Evolutionary conservation across 2,888 invertebrate genomes (phyloP).

Genomic region (Nematopogon swammerdamellus): DNA sequence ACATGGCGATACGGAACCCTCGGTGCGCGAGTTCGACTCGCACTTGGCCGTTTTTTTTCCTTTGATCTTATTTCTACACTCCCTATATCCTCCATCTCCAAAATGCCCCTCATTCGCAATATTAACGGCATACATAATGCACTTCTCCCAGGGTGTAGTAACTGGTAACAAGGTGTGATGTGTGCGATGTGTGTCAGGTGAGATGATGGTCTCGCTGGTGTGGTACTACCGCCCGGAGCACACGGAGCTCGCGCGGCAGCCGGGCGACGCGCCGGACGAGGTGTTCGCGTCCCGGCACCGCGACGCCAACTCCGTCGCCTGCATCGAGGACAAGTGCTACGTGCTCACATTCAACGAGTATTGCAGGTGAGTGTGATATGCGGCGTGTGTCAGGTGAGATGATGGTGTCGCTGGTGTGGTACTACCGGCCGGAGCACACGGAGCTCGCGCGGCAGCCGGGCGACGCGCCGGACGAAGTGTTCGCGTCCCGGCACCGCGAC

Average conservation of each 20-base stretch:
- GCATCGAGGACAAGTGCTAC: slow-evolving; percentile 97
- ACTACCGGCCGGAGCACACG: slow-evolving; percentile 97
- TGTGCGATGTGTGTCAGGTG: too few relatives aligned
- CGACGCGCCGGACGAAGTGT: slow-evolving; percentile 89
- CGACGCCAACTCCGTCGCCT: slow-evolving; percentile 94
- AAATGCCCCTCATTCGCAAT: too few relatives aligned
- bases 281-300: slow-evolving; percentile 95
- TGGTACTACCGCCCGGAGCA: slow-evolving; percentile 99
- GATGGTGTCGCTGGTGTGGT: slow-evolving; percentile 97
- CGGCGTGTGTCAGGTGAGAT: slow-evolving; percentile 97
- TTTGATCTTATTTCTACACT: too few relatives aligned
- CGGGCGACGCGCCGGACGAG: slow-evolving; percentile 82
- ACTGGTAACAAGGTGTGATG: too few relatives aligned
- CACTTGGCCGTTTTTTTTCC: too few relatives aligned
- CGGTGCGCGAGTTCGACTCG: too few relatives aligned
- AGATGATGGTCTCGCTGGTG: slow-evolving; percentile 95
- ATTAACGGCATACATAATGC: too few relatives aligned
- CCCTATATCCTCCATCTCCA: too few relatives aligned
- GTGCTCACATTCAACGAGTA: slow-evolving; percentile 93
- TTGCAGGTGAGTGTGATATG: slow-evolving; percentile 2
- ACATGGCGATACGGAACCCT: too few relatives aligned
- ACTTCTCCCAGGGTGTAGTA: too few relatives aligned
- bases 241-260: slow-evolving; percentile 85
- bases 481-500: slow-evolving; percentile 93
- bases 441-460: slow-evolving; percentile 78